Conservation (phyloP, 2,888 invertebrate species). For the Myopa tessellatipennis region DNA sequence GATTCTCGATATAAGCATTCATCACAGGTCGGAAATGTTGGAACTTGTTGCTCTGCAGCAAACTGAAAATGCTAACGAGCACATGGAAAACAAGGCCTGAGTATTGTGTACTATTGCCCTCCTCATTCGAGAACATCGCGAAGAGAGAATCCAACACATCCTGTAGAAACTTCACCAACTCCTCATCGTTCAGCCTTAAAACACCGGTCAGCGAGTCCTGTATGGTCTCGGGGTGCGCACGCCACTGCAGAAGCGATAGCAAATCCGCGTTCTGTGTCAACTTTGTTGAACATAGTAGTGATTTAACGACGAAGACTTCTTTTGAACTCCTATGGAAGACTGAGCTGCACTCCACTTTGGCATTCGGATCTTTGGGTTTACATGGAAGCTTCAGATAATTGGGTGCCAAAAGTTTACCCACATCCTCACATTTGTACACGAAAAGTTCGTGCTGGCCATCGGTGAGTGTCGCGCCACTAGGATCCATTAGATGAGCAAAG, state of each 20-base stretch:
- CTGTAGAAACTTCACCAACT: constrained; percentile 93
- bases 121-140: constrained; percentile 92
- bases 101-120: constrained; percentile 88
- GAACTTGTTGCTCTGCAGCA: constrained; percentile 90
- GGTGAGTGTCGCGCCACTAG: constrained; percentile 87
- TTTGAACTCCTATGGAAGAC: constrained; percentile 83
- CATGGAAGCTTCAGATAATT: constrained; percentile 76
- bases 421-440: constrained; percentile 93
- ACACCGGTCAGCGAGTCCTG: constrained; percentile 87
- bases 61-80: constrained; percentile 89
- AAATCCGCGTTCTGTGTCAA: constrained; percentile 94
- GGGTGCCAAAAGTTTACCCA: constrained; percentile 70
- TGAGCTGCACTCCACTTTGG: constrained; percentile 68
- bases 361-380: constrained; percentile 73
- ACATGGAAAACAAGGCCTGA: constrained; percentile 93
- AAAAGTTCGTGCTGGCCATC: constrained; percentile 91
- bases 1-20: constrained; percentile 93
- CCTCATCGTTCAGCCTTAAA: constrained; percentile 85
- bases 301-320: constrained; percentile 84
- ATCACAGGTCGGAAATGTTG: constrained; percentile 95
- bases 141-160: constrained; percentile 94
- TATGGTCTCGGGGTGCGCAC: constrained; percentile 86
- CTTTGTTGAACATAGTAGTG: constrained; percentile 94
- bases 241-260: constrained; percentile 90
- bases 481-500: constrained; percentile 90